phyloP scores from a whole-genome alignment of 2,113 vertebrate genomes.

The Catagonus wagneri region DNA sequence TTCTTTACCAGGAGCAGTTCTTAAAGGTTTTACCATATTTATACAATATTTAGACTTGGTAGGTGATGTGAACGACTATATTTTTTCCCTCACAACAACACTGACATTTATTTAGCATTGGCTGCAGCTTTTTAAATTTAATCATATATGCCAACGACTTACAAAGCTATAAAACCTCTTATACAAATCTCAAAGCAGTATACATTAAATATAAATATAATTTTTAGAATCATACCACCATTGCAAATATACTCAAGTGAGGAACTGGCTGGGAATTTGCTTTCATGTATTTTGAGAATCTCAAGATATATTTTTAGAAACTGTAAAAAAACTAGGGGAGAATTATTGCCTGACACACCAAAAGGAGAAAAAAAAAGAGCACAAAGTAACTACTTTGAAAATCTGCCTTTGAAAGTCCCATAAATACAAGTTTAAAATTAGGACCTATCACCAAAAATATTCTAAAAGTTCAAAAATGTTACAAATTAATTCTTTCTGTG shows the following conservation, averaged over 20 bases:
- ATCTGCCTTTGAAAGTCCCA: constrained; percentile 51
- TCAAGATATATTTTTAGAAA: constrained; percentile 76
- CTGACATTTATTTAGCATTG: constrained; percentile 76
- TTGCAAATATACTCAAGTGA: constrained; percentile 67
- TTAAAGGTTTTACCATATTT: constrained; percentile 65
- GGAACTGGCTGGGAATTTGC: constrained; percentile 67
- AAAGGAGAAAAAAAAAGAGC: constrained; percentile 12
- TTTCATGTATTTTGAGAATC: constrained; percentile 79
- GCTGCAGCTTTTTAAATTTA: constrained; percentile 68
- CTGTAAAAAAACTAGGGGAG: constrained; percentile 63
- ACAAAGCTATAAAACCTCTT: constrained; percentile 71
- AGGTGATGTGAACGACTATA: constrained; percentile 65
- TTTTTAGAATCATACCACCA: constrained; percentile 75
- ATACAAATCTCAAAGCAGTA: constrained; percentile 76
- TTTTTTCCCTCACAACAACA: constrained; percentile 51
- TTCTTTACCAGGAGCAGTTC: constrained; percentile 38
- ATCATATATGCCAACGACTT: constrained; percentile 75
- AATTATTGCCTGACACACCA: constrained; percentile 71
- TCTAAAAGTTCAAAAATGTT: constrained; percentile 52
- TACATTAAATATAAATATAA: constrained; percentile 80
- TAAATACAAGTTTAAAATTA: constrained; percentile 65
- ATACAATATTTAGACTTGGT: constrained; percentile 64
- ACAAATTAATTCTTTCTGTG: constrained; percentile 39
- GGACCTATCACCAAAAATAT: constrained; percentile 55
- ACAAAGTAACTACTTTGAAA: constrained; percentile 65